Percentiles rank a stretch among this genome's conserved stretches.
phyloP scores from a whole-genome alignment of 1,140 invertebrate species.

The Macrocentrus cingulum region DNA sequence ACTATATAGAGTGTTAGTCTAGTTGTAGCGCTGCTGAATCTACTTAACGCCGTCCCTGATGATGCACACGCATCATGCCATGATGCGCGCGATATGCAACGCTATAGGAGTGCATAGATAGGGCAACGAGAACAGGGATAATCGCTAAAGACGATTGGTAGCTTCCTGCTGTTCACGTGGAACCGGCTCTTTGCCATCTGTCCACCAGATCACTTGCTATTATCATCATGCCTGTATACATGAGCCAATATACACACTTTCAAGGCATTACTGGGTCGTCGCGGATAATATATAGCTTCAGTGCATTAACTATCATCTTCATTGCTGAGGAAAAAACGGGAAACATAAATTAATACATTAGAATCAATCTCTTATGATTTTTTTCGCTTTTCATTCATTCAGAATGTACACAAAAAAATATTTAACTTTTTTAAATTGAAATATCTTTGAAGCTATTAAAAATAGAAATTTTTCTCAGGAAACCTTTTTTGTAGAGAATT shows the following conservation, averaged over 20 bases:
- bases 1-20: slow-evolving; percentile 3
- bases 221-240: slow-evolving; percentile 22
- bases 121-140: slow-evolving; percentile 48
- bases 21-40: slow-evolving; percentile 35
- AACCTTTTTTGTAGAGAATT: too few species aligned
- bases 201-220: slow-evolving; percentile 12
- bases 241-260: background rate
- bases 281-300: too few species aligned
- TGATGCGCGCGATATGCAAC: slow-evolving; percentile 20
- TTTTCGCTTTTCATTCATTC: too few species aligned
- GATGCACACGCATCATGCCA: slow-evolving; percentile 35
- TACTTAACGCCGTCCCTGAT: slow-evolving; percentile 57
- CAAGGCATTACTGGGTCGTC: too few species aligned
- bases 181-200: slow-evolving; percentile 37
- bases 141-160: slow-evolving; percentile 58
- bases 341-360: too few species aligned
- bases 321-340: too few species aligned
- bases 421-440: too few species aligned
- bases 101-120: slow-evolving; percentile 27
- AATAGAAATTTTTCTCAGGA: too few species aligned
- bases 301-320: too few species aligned
- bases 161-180: slow-evolving; percentile 58
- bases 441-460: too few species aligned
- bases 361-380: too few species aligned
- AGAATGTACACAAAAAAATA: too few species aligned